Conservation (phyloP, 2,888 invertebrate species). For the Meliscaeva auricollis region DNA sequence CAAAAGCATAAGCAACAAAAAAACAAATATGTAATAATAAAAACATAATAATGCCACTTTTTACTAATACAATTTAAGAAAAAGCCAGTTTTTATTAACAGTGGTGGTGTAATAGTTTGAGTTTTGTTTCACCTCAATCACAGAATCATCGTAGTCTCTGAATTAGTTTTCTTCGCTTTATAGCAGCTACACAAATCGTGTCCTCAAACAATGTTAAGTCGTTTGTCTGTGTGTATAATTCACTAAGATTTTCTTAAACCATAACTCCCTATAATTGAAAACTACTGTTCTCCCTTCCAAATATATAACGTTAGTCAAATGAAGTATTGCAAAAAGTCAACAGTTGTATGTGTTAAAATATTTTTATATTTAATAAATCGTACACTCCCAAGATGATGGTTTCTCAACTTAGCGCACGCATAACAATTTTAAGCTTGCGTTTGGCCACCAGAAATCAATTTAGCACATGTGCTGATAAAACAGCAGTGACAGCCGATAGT, state of each 20-base stretch:
- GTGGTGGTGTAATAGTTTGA: slow-evolving; percentile 43
- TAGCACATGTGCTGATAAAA: too few species aligned
- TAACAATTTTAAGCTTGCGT: too few species aligned
- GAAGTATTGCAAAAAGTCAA: too few species aligned
- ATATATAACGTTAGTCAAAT: too few species aligned
- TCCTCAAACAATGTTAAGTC: background rate
- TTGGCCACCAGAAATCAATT: too few species aligned
- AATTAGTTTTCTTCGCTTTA: background rate
- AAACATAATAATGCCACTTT: slow-evolving; percentile 40
- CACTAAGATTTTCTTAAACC: background rate
- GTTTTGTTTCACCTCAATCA: slow-evolving; percentile 16
- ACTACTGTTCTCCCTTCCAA: background rate
- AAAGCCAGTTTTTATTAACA: slow-evolving; percentile 58
- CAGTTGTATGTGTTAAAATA: too few species aligned
- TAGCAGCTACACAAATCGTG: background rate
- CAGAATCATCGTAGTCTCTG: slow-evolving; percentile 3
- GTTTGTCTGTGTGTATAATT: too few species aligned
- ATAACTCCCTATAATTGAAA: background rate
- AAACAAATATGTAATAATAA: slow-evolving; percentile 4
- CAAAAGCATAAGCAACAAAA: background rate
- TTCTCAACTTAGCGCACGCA: too few species aligned
- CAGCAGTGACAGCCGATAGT: too few species aligned
- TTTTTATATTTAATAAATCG: too few species aligned
- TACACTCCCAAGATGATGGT: too few species aligned
- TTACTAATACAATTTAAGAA: slow-evolving; percentile 40